phyloP scores from a whole-genome alignment of 2,113 vertebrate species.

The Oncorhynchus tshawytscha region DNA sequence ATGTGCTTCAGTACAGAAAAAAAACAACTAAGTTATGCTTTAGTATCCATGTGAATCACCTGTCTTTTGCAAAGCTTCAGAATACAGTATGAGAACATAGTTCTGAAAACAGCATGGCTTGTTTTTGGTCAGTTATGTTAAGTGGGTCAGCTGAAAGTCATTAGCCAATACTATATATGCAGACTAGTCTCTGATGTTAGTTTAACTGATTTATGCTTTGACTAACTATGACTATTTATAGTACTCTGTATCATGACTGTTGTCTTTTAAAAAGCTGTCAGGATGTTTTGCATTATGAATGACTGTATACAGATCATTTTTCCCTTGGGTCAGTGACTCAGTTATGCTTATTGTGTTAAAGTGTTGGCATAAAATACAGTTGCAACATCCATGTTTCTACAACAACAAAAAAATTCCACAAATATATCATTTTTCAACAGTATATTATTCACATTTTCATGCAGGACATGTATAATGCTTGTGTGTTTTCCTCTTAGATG shows the following conservation, averaged over 20 bases:
- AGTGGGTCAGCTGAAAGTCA: background rate
- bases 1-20: background rate
- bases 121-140: background rate
- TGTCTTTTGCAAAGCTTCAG: background rate
- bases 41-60: background rate
- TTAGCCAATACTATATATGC: background rate
- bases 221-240: no score
- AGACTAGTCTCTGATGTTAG: background rate
- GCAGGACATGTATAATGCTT: background rate
- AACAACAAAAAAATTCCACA: background rate
- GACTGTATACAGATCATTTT: background rate
- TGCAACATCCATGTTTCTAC: background rate
- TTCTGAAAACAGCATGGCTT: background rate
- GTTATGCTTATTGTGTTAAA: background rate
- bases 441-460: background rate
- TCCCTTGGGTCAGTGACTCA: background rate
- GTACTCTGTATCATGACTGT: background rate
- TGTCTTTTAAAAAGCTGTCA: background rate
- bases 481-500: slow-evolving; percentile 39
- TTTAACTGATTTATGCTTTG: no score
- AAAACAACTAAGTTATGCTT: background rate
- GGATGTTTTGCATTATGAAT: background rate
- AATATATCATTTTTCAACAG: background rate
- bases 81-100: background rate
- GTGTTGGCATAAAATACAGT: background rate